Evolutionary conservation across 2,888 invertebrate species (phyloP), one percentile per base, ranked within the genome.

Genomic region (Heteromyza rotundicornis): DNA sequence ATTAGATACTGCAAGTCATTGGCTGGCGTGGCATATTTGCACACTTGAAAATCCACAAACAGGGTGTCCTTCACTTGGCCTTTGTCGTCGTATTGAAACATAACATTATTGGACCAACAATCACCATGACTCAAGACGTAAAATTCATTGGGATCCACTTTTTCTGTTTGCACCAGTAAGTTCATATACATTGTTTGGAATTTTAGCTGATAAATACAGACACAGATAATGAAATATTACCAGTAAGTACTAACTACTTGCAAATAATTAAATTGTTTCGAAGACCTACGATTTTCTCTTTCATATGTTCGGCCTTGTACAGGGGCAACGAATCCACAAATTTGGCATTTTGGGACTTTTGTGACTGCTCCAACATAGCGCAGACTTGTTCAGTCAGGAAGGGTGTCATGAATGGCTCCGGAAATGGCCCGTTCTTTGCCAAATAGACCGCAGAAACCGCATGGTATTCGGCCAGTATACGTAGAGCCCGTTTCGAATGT

Each of bases 401-500:
- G n/a, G n/a, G n/a, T n/a, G n/a, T n/a, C n/a, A n/a, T n/a, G n/a
- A 70, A 72, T 2, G 71, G 64, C 12, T 56, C 59, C 2, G 75
- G 75, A 58, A 70, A 76, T 0, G 68, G 68, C 0, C 78, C 79
- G 59, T 79, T 67, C 3, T 67, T 64, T 2, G 77, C 75, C 5
- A n/a, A 40, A n/a, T n/a, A 10, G 62, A 65, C 69, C 24, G 73
- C 78, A 2, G 81, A 75, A 1, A 71, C 77, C 1, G 81, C 81
- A 70, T 81, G 80, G 60, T 79, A 76, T 47, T 75, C 68, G 2
- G 81, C 80, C 47, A 81, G 53, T 47, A 75, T 72, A 20, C 70
- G 66, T 14, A 81, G 59, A 1, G 70, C 71, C 2, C 68, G 54
- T 54, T 76, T 60, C 24, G 75, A 70, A 14, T 75, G 74, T 1